These are phyloP conservation scores for Paratrypauchen microcephalus DNA, from an alignment of 2,797 vertebrate species.

Conservation along the genomic window DNA sequence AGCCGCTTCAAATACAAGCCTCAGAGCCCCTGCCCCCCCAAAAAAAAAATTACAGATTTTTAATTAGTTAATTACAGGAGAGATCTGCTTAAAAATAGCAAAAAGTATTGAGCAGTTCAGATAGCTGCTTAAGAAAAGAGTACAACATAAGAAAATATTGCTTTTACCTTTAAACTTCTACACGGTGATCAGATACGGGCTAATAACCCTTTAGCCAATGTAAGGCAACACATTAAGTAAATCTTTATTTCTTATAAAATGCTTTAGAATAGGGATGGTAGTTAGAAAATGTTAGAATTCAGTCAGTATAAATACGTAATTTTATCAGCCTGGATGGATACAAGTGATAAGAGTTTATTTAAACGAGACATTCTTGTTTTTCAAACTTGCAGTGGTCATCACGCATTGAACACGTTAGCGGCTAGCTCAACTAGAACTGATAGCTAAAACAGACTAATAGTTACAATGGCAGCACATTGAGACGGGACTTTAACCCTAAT, in stretches of 20 bases:
- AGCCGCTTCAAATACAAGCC: conserved; percentile 82
- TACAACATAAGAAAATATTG: too few species aligned
- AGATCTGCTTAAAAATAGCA: not conserved
- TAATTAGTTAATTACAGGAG: not conserved
- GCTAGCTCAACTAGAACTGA: conserved; percentile 51
- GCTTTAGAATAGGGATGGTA: not conserved
- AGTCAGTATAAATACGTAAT: not conserved
- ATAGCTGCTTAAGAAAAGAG: not conserved
- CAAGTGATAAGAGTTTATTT: not conserved
- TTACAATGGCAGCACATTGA: conserved; percentile 39
- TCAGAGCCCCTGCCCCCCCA: conserved; percentile 86
- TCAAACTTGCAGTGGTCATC: conserved; percentile 59
- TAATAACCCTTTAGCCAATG: too few species aligned
- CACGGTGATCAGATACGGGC: not conserved
- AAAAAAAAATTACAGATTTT: not conserved
- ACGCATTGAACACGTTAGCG: conserved; percentile 41
- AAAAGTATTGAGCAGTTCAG: not conserved
- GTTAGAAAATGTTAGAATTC: not conserved
- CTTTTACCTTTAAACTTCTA: not conserved
- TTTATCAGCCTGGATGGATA: not conserved
- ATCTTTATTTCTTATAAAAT: not conserved
- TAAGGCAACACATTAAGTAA: not conserved
- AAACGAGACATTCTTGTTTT: not conserved
- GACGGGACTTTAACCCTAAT: not conserved
- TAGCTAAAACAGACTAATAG: conserved; percentile 29